Evolutionary conservation across 2,113 vertebrate genomes (phyloP).

Genomic region (Toxotes jaculatrix): DNA sequence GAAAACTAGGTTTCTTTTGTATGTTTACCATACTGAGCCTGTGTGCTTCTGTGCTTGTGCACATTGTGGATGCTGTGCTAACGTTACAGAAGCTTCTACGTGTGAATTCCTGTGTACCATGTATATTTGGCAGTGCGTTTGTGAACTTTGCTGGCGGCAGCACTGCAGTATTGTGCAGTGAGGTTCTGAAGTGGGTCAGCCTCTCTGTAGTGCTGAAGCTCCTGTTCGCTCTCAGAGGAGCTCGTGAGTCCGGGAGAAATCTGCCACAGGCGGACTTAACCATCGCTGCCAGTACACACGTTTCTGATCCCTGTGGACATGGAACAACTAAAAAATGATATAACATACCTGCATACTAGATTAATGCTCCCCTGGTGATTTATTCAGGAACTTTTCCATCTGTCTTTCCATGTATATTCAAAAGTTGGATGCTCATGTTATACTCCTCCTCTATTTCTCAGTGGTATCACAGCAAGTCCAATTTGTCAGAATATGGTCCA

Average conservation of each 20-base stretch:
- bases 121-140: conserved; percentile 47
- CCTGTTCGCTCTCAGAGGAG: conserved; percentile 53
- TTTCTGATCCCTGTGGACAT: conserved; percentile 33
- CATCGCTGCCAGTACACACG: conserved; percentile 20
- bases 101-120: conserved; percentile 33
- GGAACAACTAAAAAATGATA: conserved; percentile 11
- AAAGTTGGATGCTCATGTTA: not conserved
- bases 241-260: conserved; percentile 44
- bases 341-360: conserved; percentile 7
- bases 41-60: conserved; percentile 24
- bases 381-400: conserved; percentile 25
- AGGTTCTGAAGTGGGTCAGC: conserved; percentile 77
- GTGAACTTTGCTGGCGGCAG: conserved; percentile 54
- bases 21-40: conserved; percentile 13
- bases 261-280: conserved; percentile 23
- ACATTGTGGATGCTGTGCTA: conserved; percentile 8
- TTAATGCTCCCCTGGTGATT: conserved; percentile 24
- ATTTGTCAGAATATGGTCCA: conserved; percentile 19
- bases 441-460: not conserved
- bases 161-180: conserved; percentile 57
- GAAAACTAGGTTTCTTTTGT: conserved; percentile 7
- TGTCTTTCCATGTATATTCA: conserved; percentile 26
- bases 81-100: conserved; percentile 25
- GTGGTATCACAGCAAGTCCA: not conserved
- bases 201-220: conserved; percentile 41